Conservation (phyloP, 2,888 invertebrate species). For the Nephrotoma flavescens region DNA sequence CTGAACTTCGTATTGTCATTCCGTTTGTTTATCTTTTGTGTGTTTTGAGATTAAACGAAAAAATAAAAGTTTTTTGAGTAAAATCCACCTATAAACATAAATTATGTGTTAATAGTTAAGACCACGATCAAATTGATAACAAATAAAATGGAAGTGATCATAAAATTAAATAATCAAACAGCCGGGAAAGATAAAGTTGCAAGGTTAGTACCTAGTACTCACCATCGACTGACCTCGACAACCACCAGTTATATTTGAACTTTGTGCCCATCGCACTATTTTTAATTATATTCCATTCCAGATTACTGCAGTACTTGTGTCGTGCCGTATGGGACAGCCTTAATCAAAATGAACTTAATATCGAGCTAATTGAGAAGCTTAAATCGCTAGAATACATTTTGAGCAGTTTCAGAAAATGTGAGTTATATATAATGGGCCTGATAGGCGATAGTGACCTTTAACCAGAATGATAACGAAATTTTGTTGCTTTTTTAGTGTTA, state of each 20-base stretch:
- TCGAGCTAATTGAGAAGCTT: conserved; percentile 53
- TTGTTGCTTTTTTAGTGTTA: conserved; percentile 43
- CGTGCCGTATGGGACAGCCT: conserved; percentile 66
- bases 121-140: neutral
- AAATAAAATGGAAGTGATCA: conserved; percentile 25
- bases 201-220: conserved; percentile 17
- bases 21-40: neutral
- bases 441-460: neutral
- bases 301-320: conserved; percentile 70
- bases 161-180: conserved; percentile 26
- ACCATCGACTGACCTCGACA: neutral
- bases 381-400: conserved; percentile 70
- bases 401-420: conserved; percentile 78
- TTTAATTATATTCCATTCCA: conserved; percentile 29
- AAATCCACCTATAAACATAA: neutral
- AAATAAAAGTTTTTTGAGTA: neutral
- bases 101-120: neutral
- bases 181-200: conserved; percentile 30
- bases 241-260: neutral
- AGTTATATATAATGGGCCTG: conserved; percentile 16
- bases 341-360: conserved; percentile 38
- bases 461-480: neutral
- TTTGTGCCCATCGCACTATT: neutral
- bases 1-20: neutral
- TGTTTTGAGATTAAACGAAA: neutral